Conservation (phyloP, 1,140 invertebrate species). For the Pollicipes pollicipes region DNA sequence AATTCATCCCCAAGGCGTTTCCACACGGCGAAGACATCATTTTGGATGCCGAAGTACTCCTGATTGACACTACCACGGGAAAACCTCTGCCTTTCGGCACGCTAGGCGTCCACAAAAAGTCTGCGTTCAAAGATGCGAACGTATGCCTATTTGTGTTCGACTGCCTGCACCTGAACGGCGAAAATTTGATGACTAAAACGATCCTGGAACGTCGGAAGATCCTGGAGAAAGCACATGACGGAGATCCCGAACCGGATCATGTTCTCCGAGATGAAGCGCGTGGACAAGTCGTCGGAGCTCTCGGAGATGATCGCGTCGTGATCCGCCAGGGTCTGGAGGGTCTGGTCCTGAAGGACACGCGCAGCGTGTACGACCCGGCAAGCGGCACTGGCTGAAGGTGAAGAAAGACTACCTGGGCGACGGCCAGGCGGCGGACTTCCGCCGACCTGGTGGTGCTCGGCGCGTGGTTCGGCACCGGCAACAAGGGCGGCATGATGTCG, state of each 20-base stretch:
- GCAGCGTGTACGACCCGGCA: conserved; percentile 80
- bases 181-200: conserved; percentile 59
- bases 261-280: conserved; percentile 66
- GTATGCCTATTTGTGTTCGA: conserved; percentile 88
- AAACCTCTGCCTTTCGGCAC: conserved; percentile 84
- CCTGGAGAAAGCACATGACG: conserved; percentile 58
- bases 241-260: conserved; percentile 68
- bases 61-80: conserved; percentile 64
- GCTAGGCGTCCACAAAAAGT: conserved; percentile 75
- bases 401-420: conserved; percentile 84
- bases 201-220: conserved; percentile 56
- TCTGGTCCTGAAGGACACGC: conserved; percentile 66
- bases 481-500: conserved; percentile 82
- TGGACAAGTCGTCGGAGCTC: conserved; percentile 29
- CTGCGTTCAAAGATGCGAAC: conserved; percentile 63
- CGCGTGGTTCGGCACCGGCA: conserved; percentile 82
- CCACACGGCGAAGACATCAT: conserved; percentile 68
- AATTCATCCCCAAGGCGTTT: conserved; percentile 75
- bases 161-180: conserved; percentile 76
- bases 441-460: conserved; percentile 83
- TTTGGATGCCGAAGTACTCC: conserved; percentile 76
- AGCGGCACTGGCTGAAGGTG: conserved; percentile 84
- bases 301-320: conserved; percentile 25
- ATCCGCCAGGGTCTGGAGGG: conserved; percentile 71
- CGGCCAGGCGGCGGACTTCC: conserved; percentile 82